Percentiles rank a stretch among this genome's conserved stretches.
Evolutionary conservation across 2,888 invertebrate genomes (phyloP).

Genomic region (Andrena hattorfiana): DNA sequence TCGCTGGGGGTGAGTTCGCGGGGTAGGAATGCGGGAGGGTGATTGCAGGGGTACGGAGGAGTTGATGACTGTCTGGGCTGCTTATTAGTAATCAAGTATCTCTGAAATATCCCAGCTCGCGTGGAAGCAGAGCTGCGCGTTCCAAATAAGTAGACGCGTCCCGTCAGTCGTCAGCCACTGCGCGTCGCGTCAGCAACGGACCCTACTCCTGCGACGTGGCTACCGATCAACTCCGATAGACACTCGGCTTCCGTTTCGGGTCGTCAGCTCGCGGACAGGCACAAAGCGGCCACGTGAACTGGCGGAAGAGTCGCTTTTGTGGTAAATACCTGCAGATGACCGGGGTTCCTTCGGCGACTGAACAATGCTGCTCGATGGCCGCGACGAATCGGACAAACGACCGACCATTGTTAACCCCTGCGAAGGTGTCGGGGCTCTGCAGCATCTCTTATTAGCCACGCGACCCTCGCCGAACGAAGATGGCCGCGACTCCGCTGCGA

Average conservation of each 20-base stretch:
- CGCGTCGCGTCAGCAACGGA: not conserved
- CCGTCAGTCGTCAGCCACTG: not conserved
- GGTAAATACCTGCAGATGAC: slow-evolving; percentile 66
- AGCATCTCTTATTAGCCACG: slow-evolving; percentile 73
- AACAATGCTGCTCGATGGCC: slow-evolving; percentile 79
- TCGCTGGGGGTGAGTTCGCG: too few relatives aligned
- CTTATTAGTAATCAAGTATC: too few relatives aligned
- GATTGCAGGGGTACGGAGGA: too few relatives aligned
- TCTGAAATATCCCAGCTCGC: too few relatives aligned
- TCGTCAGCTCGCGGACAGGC: not conserved
- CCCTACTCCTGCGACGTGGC: not conserved
- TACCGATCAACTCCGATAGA: too few relatives aligned
- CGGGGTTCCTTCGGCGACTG: slow-evolving; percentile 74
- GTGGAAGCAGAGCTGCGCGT: not conserved
- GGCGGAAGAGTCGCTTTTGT: slow-evolving; percentile 49
- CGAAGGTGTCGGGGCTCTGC: slow-evolving; percentile 58
- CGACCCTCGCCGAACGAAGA: slow-evolving; percentile 67
- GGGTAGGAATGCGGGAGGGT: too few relatives aligned
- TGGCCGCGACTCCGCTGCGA: slow-evolving; percentile 52
- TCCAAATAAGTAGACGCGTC: not conserved
- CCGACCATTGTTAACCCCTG: slow-evolving; percentile 72
- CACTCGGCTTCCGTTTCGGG: not conserved
- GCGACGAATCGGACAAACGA: slow-evolving; percentile 82
- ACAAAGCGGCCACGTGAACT: slow-evolving; percentile 6
- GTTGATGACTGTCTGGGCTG: too few relatives aligned